Evolutionary conservation across 1,140 invertebrate genomes (phyloP), one percentile per base, ranked within the genome.

Genomic region (Physella acuta): DNA sequence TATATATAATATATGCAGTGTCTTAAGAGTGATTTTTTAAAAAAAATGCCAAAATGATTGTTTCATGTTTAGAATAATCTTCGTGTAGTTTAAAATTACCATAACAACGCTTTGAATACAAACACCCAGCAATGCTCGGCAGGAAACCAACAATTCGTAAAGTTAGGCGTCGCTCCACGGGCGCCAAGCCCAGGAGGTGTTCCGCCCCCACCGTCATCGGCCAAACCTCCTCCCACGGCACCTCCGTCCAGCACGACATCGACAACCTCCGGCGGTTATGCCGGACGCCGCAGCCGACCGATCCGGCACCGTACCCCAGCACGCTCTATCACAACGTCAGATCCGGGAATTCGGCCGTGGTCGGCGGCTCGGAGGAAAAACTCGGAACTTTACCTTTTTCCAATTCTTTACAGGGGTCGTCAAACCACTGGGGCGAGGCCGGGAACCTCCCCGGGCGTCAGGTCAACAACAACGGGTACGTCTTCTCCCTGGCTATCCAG

Each of bases 191-290:
- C 3, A 59, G 72, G 31, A 55, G 72, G 14, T 73, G 72, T 66
- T 73, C 72, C 24, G 72, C 72, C 8, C 72, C 72, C 5, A 66
- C 72, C 5, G 72, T 73, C 14, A 33, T 73, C 55, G 68, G 68
- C 28, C 71, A 66, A 14, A 52, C 67, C 14, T 26, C 55, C 5
- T 44, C 44, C 53, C 39, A 61, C 5, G 44, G 44, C 28, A 61
- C 55, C 33, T 33, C 60, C 28, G 52, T 61, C 55, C 37, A 39
- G 30, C 59, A 56, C 33, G 49, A 64, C 24, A 63, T 60, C 37
- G 44, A 61, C 63, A 66, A 61, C 28, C 70, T 63, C 56, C 58
- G 63, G 26, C 55, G 70, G 20, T 26, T 67, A 44, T 71, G 70
- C 70, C 51, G 39, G 55, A 71, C 70, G n/a, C 70, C 70, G 3